These are phyloP conservation scores for Poecilobothrus nobilitatus DNA, from an alignment of 2,888 invertebrate genomes.

Conservation along the genomic window DNA sequence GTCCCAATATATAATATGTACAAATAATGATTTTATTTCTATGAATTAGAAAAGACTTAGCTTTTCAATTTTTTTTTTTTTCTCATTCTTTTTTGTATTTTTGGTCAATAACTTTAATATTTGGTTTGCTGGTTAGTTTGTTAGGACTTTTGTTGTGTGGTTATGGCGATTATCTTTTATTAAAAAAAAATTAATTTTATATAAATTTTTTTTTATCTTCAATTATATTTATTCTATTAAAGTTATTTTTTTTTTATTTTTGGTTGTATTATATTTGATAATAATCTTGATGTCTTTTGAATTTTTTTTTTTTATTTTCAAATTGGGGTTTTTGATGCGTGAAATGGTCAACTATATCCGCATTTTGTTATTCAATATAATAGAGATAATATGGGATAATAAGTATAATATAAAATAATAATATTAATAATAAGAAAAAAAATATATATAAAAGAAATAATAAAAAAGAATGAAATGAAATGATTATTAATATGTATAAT, in stretches of 20 bases:
- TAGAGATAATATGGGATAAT: background rate
- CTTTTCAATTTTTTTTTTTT: background rate
- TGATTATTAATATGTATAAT: too few relatives aligned
- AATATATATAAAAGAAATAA: background rate
- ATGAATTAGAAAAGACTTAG: background rate
- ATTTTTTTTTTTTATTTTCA: too few relatives aligned
- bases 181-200: background rate
- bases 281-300: background rate
- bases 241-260: too few relatives aligned
- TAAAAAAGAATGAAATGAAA: too few relatives aligned
- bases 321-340: background rate
- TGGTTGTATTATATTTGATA: background rate
- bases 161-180: slow-evolving; percentile 4
- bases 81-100: too few relatives aligned
- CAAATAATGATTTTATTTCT: background rate
- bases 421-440: background rate
- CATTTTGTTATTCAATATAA: background rate
- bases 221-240: too few relatives aligned
- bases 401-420: background rate
- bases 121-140: background rate
- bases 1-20: background rate
- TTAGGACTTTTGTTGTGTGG: background rate
- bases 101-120: background rate
- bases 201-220: too few relatives aligned
- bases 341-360: background rate